Conservation (phyloP, 92 coral and sea anemone species). For the Parazoanthus darwini region DNA sequence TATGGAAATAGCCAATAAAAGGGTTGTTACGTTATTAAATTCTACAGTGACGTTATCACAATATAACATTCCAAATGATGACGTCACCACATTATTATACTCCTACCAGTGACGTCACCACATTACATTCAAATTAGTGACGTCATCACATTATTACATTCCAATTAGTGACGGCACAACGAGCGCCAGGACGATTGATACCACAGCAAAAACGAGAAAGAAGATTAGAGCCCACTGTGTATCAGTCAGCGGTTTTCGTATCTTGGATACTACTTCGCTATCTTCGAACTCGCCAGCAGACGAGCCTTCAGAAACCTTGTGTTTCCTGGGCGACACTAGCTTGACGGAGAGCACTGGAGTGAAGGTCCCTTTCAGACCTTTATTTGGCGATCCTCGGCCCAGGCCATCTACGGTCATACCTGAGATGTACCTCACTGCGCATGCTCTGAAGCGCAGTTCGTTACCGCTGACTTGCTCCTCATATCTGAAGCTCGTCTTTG, state of each 20-base stretch:
- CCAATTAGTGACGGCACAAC: conserved; percentile 70
- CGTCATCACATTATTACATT: conserved; percentile 19
- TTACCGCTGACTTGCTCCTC: conserved; percentile 54
- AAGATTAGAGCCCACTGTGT: conserved; percentile 90
- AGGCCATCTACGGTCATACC: conserved; percentile 41
- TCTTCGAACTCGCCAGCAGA: conserved; percentile 42
- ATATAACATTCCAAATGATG: not conserved
- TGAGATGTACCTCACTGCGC: conserved; percentile 77
- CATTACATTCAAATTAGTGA: too few relatives aligned
- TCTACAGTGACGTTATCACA: too few relatives aligned
- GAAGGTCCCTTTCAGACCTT: conserved; percentile 78
- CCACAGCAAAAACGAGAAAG: conserved; percentile 77
- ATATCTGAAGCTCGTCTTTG: conserved; percentile 55
- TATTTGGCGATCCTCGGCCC: conserved; percentile 61
- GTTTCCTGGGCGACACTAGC: conserved; percentile 61
- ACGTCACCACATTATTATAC: not conserved
- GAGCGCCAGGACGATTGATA: conserved; percentile 69
- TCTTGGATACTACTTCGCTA: conserved; percentile 40
- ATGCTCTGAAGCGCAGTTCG: conserved; percentile 83
- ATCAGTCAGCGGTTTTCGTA: conserved; percentile 70
- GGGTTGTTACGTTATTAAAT: not conserved
- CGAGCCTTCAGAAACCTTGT: conserved; percentile 60
- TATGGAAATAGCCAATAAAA: not conserved
- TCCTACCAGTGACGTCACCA: too few relatives aligned
- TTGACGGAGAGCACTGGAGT: conserved; percentile 65